Percentiles rank a stretch among this genome's conserved stretches.
These are phyloP conservation scores for Caloenas nicobarica DNA, from an alignment of 2,113 vertebrate genomes.

Conservation along the genomic window DNA sequence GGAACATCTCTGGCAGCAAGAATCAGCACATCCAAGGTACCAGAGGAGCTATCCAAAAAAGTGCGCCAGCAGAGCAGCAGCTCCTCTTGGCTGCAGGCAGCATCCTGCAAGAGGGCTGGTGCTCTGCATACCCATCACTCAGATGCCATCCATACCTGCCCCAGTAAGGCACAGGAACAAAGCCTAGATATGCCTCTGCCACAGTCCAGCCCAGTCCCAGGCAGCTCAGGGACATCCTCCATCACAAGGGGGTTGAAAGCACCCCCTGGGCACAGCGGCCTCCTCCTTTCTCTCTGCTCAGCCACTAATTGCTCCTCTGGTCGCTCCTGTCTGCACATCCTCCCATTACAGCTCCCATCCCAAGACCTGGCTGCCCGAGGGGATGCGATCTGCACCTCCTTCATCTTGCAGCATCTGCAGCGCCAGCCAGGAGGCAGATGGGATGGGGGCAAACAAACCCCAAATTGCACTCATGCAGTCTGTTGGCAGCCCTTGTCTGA, in stretches of 20 bases:
- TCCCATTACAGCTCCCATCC: not conserved
- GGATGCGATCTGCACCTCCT: not conserved
- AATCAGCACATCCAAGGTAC: rapidly evolving
- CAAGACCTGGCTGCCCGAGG: rapidly evolving
- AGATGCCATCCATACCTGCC: not conserved
- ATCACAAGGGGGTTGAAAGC: not conserved
- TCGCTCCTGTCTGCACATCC: not conserved
- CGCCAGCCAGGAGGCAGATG: not conserved
- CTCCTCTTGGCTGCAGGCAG: not conserved
- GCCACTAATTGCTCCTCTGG: not conserved
- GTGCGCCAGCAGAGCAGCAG: not conserved
- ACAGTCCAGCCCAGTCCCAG: not conserved
- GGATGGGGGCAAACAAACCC: not conserved
- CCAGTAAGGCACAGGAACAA: not conserved
- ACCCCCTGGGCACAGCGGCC: not conserved
- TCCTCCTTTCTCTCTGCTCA: not conserved
- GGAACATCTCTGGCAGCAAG: not conserved
- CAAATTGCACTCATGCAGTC: not conserved
- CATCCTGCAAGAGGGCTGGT: not conserved
- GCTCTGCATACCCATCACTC: not conserved
- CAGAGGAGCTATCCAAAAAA: not conserved
- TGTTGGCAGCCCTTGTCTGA: not conserved
- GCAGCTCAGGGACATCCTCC: not conserved
- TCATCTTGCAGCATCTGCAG: not conserved
- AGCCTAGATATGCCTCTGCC: not conserved